Base-by-base conservation (phyloP, 2,797 vertebrate species). In the Novumbra hubbsi region DNA sequence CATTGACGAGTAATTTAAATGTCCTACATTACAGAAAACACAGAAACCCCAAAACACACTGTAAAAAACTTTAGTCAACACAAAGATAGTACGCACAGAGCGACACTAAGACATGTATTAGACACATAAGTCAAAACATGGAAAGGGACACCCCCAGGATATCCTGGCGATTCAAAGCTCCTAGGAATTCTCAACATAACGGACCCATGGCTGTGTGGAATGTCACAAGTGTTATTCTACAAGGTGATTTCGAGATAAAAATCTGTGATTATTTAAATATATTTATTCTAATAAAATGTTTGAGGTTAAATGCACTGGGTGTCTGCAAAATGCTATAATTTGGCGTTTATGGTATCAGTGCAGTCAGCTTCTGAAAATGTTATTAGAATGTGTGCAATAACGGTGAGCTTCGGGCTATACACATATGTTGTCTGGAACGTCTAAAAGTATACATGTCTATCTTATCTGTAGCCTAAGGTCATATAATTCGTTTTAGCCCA, bases 51-150 rank as follows among this genome's bases (percentile, higher is more conserved):
- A 48, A 67, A 27, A 52, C 19, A 66, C 7, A 73, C 48, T 8
- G 21, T 7, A 55, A 17, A 17, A 55, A 55, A n/a, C 52, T 55
- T 19, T 55, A 55, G 52, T 2, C 52, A n/a, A 21, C 52, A 55
- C 52, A 55, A 17, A 52, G 21, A 73, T 30, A n/a, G n/a, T 28
- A 55, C 27, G 57, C 27, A 34, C 69, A 71, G 48, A 55, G n/a
- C 2, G 14, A 15, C 2, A 4, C 15, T 16, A 63, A 49, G 3
- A 70, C 38, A 69, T 45, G 17, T 45, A 21, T 12, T 3, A 68
- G 65, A 79, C 82, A 87, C 74, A 84, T 38, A 12, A 67, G 75
- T 19, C 24, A 71, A 69, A 70, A 76, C 32, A 75, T 41, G 38
- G 70, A 17, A 28, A 62, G 69, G 63, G 50, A 81, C 70, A 45